Conservation (phyloP, 64 coral and sea anemone genomes). For the Acropora yongei region DNA sequence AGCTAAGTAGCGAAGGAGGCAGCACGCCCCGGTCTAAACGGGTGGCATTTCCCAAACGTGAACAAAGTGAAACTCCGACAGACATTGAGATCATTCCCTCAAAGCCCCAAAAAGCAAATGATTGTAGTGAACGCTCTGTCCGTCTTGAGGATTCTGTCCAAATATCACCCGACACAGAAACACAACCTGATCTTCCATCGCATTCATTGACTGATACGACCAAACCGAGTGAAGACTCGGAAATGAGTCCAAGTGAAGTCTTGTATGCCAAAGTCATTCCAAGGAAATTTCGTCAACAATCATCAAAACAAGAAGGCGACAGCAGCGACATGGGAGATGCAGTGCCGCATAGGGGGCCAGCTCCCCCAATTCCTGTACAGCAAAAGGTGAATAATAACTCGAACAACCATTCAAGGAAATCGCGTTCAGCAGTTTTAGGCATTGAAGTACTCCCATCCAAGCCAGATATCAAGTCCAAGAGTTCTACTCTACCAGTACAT, state of each 20-base stretch:
- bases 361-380: conserved; percentile 16
- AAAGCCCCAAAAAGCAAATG: not conserved
- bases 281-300: not conserved
- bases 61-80: not conserved
- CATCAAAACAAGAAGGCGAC: not conserved
- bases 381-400: not conserved
- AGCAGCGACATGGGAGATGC: not conserved
- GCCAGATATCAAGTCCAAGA: conserved; percentile 4
- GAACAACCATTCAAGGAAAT: not conserved
- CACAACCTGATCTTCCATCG: not conserved
- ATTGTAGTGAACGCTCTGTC: not conserved
- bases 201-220: not conserved
- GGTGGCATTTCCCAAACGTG: not conserved
- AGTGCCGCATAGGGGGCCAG: conserved; percentile 5
- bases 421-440: conserved; percentile 26
- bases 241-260: not conserved
- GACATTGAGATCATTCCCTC: not conserved
- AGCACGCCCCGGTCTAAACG: not conserved
- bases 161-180: not conserved
- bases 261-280: not conserved
- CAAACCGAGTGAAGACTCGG: not conserved
- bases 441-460: conserved; percentile 17
- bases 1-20: conserved; percentile 10
- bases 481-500: not conserved
- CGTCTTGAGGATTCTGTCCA: not conserved